phyloP scores from a whole-genome alignment of 1,140 invertebrate species.

The Holcopasites calliopsidis region DNA sequence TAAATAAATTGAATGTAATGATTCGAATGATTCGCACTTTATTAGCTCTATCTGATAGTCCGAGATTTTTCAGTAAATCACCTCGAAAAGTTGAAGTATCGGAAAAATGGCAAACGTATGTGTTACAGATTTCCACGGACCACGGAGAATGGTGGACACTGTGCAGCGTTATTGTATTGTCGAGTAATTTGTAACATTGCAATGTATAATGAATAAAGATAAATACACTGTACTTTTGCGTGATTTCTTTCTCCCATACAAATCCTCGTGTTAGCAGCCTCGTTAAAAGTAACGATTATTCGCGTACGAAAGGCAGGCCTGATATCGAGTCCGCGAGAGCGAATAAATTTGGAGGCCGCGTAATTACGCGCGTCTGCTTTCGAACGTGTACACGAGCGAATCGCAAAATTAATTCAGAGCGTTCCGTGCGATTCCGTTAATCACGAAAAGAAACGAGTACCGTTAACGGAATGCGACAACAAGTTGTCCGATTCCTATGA shows the following conservation, averaged over 20 bases:
- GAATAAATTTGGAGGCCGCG: constrained; percentile 9
- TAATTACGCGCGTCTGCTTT: constrained; percentile 33
- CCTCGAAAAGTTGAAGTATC: not conserved
- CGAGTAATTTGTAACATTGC: not conserved
- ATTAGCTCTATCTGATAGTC: constrained; percentile 76
- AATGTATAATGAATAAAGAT: constrained; percentile 4
- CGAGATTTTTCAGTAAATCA: not conserved
- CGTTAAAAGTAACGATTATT: not conserved
- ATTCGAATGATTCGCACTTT: constrained; percentile 39
- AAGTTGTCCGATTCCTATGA: too few species aligned
- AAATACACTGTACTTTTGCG: too few species aligned
- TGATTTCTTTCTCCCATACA: too few species aligned
- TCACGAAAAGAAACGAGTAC: not conserved
- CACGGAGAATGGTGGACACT: too few species aligned
- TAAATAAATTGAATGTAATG: not conserved
- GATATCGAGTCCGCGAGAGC: constrained; percentile 21
- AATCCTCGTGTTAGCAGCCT: too few species aligned
- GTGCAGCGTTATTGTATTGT: too few species aligned
- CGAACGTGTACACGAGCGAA: not conserved
- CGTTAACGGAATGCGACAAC: not conserved
- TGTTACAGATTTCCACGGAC: not conserved
- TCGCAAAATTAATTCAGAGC: not conserved
- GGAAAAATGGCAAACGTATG: not conserved
- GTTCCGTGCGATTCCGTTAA: not conserved
- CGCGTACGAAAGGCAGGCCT: constrained; percentile 3